Evolutionary conservation across 2,113 vertebrate genomes (phyloP).

Genomic region (Arizona elegans): DNA sequence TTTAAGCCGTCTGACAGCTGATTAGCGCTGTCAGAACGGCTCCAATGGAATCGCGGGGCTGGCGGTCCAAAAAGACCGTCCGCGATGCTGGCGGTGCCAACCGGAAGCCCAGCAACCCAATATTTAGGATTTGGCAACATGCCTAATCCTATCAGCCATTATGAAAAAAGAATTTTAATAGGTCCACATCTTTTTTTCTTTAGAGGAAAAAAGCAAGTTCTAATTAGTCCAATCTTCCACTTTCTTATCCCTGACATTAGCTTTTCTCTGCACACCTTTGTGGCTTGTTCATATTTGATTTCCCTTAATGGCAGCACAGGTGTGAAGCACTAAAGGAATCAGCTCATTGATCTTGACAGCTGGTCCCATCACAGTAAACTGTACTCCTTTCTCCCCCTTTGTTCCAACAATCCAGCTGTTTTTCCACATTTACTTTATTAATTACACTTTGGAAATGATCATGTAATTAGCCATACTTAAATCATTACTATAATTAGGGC

Average conservation of each 20-base stretch:
- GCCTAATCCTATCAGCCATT: background rate
- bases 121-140: background rate
- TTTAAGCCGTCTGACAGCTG: too few species aligned
- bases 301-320: conserved; percentile 5
- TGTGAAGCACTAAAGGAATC: background rate
- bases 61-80: too few species aligned
- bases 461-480: conserved; percentile 18
- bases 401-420: background rate
- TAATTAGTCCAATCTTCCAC: conserved; percentile 1
- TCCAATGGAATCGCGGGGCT: too few species aligned
- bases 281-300: background rate
- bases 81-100: too few species aligned
- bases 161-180: background rate
- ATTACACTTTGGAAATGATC: conserved; percentile 32
- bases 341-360: conserved; percentile 9
- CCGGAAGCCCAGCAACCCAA: background rate
- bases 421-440: background rate
- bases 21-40: too few species aligned
- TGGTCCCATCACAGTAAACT: background rate
- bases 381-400: background rate
- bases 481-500: conserved; percentile 27
- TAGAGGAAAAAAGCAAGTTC: background rate
- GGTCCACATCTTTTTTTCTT: background rate
- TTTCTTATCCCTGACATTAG: background rate
- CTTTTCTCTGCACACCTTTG: conserved; percentile 8